A percentile compares a stretch with the other conserved stretches of the same genome.
These are phyloP conservation scores for Drosophila busckii DNA, from an alignment of 1,140 invertebrate species.

Conservation along the genomic window DNA sequence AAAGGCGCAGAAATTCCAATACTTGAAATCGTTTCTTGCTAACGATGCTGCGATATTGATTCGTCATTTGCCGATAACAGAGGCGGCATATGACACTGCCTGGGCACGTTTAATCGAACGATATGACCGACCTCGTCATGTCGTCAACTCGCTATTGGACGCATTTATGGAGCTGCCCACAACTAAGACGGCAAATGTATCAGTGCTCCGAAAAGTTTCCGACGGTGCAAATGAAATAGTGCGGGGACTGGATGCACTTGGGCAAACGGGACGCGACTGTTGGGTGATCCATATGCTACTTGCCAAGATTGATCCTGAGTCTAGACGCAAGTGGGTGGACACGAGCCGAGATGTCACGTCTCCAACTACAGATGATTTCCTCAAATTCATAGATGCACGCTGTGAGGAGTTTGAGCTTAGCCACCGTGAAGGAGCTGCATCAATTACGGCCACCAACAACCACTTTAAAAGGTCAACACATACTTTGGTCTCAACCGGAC, in stretches of 20 bases:
- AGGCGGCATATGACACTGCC: background rate
- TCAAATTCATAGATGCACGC: background rate
- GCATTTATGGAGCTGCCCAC: too few species aligned
- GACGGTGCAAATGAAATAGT: too few species aligned
- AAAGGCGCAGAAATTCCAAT: too few species aligned
- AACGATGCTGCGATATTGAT: background rate
- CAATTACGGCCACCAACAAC: too few species aligned
- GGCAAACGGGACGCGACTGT: background rate
- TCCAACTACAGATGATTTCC: background rate
- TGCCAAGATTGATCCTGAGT: too few species aligned
- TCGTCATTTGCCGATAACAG: background rate
- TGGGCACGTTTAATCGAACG: background rate
- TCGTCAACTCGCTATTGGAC: too few species aligned
- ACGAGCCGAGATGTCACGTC: too few species aligned
- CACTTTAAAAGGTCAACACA: background rate
- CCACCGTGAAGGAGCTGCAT: background rate
- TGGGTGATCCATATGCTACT: too few species aligned
- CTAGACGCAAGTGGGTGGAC: too few species aligned
- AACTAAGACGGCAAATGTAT: too few species aligned
- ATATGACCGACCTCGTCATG: background rate
- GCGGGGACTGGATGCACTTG: background rate
- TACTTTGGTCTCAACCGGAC: background rate
- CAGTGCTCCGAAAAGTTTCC: background rate
- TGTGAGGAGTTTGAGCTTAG: conserved; percentile 1
- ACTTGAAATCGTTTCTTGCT: too few species aligned